Percentiles rank a stretch among this genome's conserved stretches.
Evolutionary conservation across 2,888 invertebrate genomes (phyloP).

Genomic region (Polyploca ridens): DNA sequence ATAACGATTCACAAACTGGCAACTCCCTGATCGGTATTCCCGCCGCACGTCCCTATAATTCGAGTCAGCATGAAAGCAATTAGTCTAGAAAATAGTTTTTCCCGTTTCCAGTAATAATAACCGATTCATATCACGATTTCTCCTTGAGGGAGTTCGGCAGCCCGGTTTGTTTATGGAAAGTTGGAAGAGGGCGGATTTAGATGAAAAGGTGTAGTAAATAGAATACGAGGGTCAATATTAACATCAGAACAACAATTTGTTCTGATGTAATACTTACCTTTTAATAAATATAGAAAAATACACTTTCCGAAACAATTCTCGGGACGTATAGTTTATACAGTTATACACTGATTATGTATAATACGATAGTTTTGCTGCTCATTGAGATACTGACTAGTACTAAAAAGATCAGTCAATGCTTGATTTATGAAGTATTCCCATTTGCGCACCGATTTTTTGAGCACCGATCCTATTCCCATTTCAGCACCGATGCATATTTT

Average conservation of each 20-base stretch:
- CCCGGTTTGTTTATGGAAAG: conserved; percentile 38
- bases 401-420: no score
- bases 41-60: conserved; percentile 8
- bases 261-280: not conserved
- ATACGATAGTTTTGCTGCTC: no score
- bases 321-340: no score
- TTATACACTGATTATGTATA: no score
- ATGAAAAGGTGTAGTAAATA: not conserved
- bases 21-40: conserved; percentile 17
- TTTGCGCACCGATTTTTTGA: no score
- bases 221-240: not conserved
- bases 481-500: no score
- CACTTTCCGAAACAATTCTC: no score
- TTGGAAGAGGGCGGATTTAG: conserved; percentile 16
- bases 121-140: conserved; percentile 43
- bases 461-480: no score
- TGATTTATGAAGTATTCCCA: no score
- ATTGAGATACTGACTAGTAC: no score
- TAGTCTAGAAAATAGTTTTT: conserved; percentile 50
- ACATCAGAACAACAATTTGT: not conserved
- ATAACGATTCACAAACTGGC: conserved; percentile 15
- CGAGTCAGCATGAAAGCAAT: conserved; percentile 39
- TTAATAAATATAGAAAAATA: no score
- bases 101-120: conserved; percentile 33
- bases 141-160: conserved; percentile 35